Conservation (phyloP, 1,140 invertebrate species). For the Megalonaias nervosa region DNA sequence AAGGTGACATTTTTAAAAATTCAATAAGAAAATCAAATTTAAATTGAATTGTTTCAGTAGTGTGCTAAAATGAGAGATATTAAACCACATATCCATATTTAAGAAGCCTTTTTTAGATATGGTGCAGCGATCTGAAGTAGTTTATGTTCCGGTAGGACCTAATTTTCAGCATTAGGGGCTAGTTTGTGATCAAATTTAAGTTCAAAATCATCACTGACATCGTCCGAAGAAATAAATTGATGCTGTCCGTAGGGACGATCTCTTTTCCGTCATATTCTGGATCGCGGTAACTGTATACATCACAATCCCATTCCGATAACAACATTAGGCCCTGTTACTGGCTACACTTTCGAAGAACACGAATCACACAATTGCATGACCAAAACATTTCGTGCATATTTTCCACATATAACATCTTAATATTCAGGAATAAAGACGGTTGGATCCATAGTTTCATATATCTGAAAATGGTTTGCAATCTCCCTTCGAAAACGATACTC, state of each 20-base stretch:
- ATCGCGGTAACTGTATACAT: constrained; percentile 61
- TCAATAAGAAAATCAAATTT: too few relatives aligned
- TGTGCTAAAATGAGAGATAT: too few relatives aligned
- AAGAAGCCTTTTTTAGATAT: constrained; percentile 59
- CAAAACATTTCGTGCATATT: constrained; percentile 62
- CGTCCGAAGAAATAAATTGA: constrained; percentile 55
- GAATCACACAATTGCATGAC: constrained; percentile 60
- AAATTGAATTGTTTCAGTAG: too few relatives aligned
- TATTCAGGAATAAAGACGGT: constrained; percentile 53
- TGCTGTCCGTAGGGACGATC: constrained; percentile 52
- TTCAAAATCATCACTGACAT: constrained; percentile 54
- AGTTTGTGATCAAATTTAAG: constrained; percentile 63
- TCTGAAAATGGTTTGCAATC: constrained; percentile 43
- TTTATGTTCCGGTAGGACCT: constrained; percentile 51
- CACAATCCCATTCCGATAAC: constrained; percentile 59
- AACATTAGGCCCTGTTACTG: constrained; percentile 67
- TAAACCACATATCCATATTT: too few relatives aligned
- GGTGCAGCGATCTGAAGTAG: constrained; percentile 61
- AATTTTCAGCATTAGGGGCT: constrained; percentile 62
- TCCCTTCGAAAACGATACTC: constrained; percentile 47
- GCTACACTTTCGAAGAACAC: constrained; percentile 64
- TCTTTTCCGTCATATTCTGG: constrained; percentile 47
- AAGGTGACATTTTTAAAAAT: too few relatives aligned
- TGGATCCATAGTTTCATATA: constrained; percentile 45
- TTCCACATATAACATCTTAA: constrained; percentile 58